Conservation (phyloP, 2,888 invertebrate genomes). For the Nymphalis urticae region DNA sequence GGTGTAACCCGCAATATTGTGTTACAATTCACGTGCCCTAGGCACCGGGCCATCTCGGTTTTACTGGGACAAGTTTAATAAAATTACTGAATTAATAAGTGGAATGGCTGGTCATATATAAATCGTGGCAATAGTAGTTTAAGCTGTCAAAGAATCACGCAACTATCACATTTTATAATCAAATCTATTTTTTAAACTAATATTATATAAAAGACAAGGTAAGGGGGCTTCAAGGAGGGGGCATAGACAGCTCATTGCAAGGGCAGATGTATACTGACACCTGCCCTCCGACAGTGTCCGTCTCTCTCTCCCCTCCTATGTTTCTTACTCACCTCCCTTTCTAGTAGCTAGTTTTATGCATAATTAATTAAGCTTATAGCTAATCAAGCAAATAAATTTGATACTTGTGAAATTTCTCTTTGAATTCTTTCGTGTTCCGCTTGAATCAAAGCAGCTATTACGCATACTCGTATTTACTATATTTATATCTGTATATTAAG, state of each 20-base stretch:
- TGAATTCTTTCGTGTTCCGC: constrained; percentile 22
- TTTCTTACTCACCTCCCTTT: constrained; percentile 46
- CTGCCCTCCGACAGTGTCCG: constrained; percentile 62
- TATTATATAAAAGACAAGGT: constrained; percentile 37
- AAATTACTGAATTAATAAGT: neutral
- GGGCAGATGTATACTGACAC: constrained; percentile 72
- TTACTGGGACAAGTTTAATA: too few relatives aligned
- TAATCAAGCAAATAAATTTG: constrained; percentile 44
- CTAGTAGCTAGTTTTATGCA: constrained; percentile 47
- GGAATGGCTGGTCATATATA: neutral
- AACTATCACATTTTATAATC: constrained; percentile 10
- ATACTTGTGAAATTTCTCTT: constrained; percentile 32
- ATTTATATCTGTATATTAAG: constrained; percentile 32
- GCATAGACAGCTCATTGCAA: constrained; percentile 53
- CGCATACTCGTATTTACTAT: constrained; percentile 21
- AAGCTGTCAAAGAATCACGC: neutral
- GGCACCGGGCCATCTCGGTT: too few relatives aligned
- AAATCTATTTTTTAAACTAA: constrained; percentile 27
- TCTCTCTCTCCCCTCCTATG: constrained; percentile 53
- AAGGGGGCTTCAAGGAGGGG: constrained; percentile 50
- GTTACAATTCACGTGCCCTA: too few relatives aligned
- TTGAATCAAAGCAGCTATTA: constrained; percentile 30
- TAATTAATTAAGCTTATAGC: constrained; percentile 44
- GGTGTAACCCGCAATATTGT: too few relatives aligned
- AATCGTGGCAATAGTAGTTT: neutral